Percentiles rank a stretch among this genome's conserved stretches.
phyloP scores from a whole-genome alignment of 2,888 invertebrate species.

The Deilephila elpenor region DNA sequence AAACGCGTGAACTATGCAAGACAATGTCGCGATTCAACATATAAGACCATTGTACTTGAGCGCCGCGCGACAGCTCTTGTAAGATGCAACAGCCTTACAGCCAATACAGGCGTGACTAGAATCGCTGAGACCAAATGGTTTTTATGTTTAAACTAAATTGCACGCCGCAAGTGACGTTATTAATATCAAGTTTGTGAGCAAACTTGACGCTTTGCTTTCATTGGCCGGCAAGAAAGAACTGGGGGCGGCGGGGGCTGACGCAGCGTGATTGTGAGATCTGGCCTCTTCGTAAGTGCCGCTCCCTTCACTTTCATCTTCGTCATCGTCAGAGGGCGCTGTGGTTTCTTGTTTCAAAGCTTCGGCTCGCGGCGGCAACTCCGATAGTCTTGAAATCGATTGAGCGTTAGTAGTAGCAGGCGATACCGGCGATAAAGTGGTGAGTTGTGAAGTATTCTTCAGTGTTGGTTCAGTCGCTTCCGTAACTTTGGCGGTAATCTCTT shows the following conservation, averaged over 20 bases:
- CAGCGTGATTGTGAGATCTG: conserved; percentile 57
- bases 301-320: conserved; percentile 76
- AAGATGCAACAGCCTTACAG: conserved; percentile 1
- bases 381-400: conserved; percentile 41
- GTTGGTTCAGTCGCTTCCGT: conserved; percentile 37
- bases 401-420: conserved; percentile 39
- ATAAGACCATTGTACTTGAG: not conserved
- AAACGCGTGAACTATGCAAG: not conserved
- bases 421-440: conserved; percentile 41
- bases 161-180: conserved; percentile 42
- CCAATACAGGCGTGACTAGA: conserved; percentile 19
- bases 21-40: not conserved
- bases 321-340: conserved; percentile 74
- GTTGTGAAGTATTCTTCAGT: conserved; percentile 43
- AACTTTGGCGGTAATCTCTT: conserved; percentile 52
- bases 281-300: conserved; percentile 71
- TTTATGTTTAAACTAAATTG: conserved; percentile 47
- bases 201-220: conserved; percentile 57
- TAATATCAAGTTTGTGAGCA: conserved; percentile 34
- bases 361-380: conserved; percentile 56
- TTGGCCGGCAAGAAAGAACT: conserved; percentile 73
- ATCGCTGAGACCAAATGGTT: conserved; percentile 26
- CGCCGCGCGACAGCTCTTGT: not conserved
- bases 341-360: conserved; percentile 71
- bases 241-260: conserved; percentile 72